Base-by-base conservation (phyloP, 2,888 invertebrate species). In the Congeria kusceri region DNA sequence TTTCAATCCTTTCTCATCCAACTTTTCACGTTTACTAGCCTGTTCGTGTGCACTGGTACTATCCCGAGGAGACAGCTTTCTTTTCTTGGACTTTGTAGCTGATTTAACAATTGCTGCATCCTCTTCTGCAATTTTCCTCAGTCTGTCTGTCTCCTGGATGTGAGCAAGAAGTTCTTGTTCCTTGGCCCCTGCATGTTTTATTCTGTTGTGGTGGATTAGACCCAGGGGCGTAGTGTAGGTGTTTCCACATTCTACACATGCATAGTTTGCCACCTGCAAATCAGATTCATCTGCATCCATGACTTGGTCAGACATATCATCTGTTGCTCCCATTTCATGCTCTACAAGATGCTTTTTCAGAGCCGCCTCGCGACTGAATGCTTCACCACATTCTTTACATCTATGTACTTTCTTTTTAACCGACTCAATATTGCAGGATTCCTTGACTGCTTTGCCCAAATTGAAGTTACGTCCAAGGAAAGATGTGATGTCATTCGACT, bases 381-480 rank as follows among this genome's bases (percentile, higher is more conserved):
- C 57, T 53, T 59, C 63, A 9, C 74, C 70, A 75, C 79, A 79
- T 3, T 65, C 18, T 15, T 18, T 70, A 29, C 78, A 78, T 59
- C 58, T 64, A 28, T 72, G 77, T 15, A 44, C 61, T 53, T 77
- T 71, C 20, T 58, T 59, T 57, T 77, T 77, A 5, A 69, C 63
- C 9, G 65, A 32, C 23, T 68, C 58, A 25, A 56, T 65, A 27
- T 64, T 61, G 23, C 46, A 39, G 3, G 67, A 47, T n/a, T 47
- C 29, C 25, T 53, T 20, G n/a, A 53, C 53, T 13, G 56, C 29
- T 46, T 77, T 72, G 11, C 59, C 59, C 23, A 77, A 63, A 23
- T 77, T 77, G n/a, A 77, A 77, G 20, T 77, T 77, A 20, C 29
- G 59, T 28, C 69, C 78, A 15, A 78, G 53, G 44, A 78, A 73